phyloP scores from a whole-genome alignment of 2,797 vertebrate species.

The Macrochelys suwanniensis region DNA sequence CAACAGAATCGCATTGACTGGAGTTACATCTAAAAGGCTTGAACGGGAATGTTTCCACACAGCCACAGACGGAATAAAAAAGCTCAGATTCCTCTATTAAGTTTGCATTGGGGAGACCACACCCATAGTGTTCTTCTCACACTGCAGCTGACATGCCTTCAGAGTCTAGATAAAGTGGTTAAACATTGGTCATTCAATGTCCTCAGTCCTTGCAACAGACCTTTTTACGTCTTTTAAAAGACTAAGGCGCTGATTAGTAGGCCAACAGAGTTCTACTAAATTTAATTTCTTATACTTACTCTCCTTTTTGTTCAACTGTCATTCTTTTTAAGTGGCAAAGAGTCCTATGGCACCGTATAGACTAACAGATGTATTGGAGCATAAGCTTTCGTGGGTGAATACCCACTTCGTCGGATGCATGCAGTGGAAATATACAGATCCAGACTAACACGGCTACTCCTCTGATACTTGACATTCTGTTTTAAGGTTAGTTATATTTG shows the following conservation, averaged over 20 bases:
- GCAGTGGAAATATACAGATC: no score
- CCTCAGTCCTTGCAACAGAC: not conserved
- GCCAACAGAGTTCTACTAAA: conserved; percentile 14
- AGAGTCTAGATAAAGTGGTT: not conserved
- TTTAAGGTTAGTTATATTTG: conserved; percentile 25
- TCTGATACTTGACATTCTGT: not conserved
- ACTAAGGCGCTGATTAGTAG: not conserved
- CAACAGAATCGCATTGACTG: conserved; percentile 39
- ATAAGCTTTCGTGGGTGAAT: no score
- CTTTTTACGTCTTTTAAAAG: not conserved
- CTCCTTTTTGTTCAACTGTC: conserved; percentile 56
- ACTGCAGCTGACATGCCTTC: conserved; percentile 43
- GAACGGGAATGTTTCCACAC: not conserved
- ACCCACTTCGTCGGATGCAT: no score
- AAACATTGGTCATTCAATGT: conserved; percentile 15
- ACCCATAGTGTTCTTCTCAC: not conserved
- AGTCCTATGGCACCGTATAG: no score
- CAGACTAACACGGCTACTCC: no score
- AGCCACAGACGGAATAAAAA: not conserved
- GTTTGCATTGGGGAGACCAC: conserved; percentile 48
- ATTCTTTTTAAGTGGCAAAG: not conserved
- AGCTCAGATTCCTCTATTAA: conserved; percentile 36
- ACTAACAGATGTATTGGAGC: no score
- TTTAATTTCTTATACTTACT: conserved; percentile 47
- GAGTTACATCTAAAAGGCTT: conserved; percentile 16